A percentile compares a stretch with the other conserved stretches of the same genome.
These are phyloP conservation scores for Coelopa frigida DNA, from an alignment of 1,140 invertebrate genomes.

Conservation along the genomic window DNA sequence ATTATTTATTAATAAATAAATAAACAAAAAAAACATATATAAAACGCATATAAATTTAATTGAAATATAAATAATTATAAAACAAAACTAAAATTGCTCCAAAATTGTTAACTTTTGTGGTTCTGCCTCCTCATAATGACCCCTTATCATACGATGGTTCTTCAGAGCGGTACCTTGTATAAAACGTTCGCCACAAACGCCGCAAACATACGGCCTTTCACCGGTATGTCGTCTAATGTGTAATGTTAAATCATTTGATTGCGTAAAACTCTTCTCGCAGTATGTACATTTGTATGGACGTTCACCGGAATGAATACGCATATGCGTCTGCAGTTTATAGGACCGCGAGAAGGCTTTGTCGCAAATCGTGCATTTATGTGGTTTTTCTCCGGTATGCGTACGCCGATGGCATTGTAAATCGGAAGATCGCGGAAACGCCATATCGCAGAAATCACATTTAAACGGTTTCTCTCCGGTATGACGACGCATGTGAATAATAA, in stretches of 20 bases:
- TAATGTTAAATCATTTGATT: constrained; percentile 52
- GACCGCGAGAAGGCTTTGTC: constrained; percentile 48
- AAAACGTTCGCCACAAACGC: constrained; percentile 36
- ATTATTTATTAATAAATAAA: too few species aligned
- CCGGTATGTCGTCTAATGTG: constrained; percentile 51
- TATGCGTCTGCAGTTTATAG: constrained; percentile 55
- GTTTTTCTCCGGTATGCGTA: constrained; percentile 54
- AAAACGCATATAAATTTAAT: too few species aligned
- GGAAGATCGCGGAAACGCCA: constrained; percentile 40
- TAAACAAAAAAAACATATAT: too few species aligned
- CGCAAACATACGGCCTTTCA: constrained; percentile 49
- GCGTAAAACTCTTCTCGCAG: constrained; percentile 53
- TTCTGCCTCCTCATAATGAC: constrained; percentile 24
- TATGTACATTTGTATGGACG: constrained; percentile 53
- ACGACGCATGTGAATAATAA: constrained; percentile 54
- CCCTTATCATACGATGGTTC: constrained; percentile 31
- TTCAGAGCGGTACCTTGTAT: constrained; percentile 41
- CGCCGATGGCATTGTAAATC: constrained; percentile 47
- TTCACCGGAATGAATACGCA: constrained; percentile 54
- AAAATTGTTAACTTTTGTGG: too few species aligned
- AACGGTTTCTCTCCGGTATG: constrained; percentile 48
- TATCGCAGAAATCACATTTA: constrained; percentile 38
- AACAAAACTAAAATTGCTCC: too few species aligned
- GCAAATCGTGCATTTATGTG: constrained; percentile 51
- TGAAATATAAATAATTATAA: too few species aligned